A percentile compares a stretch with the other conserved stretches of the same genome.
phyloP scores from a whole-genome alignment of 2,797 vertebrate genomes.

The Pyrrhura leucotis region DNA sequence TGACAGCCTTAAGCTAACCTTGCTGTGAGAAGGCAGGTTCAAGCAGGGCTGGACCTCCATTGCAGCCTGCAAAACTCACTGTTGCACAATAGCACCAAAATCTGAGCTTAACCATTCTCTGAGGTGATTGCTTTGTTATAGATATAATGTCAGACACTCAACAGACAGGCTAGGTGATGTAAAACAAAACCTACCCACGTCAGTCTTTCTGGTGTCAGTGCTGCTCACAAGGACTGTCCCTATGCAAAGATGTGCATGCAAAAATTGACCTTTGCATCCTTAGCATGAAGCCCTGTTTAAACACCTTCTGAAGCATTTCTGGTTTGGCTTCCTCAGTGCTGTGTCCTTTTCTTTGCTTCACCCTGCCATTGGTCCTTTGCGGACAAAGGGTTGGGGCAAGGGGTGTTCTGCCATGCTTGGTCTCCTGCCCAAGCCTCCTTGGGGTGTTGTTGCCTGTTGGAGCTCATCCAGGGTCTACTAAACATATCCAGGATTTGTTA shows the following conservation, averaged over 20 bases:
- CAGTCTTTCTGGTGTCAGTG: neutral
- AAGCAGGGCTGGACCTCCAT: accelerated
- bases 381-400: neutral
- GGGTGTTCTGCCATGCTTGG: neutral
- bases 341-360: neutral
- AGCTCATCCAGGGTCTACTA: neutral
- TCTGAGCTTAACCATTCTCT: neutral
- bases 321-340: neutral
- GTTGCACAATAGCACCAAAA: neutral
- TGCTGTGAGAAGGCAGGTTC: neutral
- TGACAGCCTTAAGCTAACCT: neutral
- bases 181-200: neutral
- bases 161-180: neutral
- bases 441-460: neutral
- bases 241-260: accelerated
- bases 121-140: neutral
- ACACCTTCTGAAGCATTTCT: neutral
- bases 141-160: accelerated
- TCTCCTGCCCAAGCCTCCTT: accelerated
- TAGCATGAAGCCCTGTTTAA: neutral
- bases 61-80: neutral
- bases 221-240: accelerated
- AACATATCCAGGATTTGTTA: neutral
- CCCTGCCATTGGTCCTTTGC: accelerated
- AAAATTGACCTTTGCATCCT: neutral